Evolutionary conservation across 64 coral and sea anemone genomes (phyloP), one percentile per base, ranked within the genome.

Genomic region (Stichodactyla helianthus): DNA sequence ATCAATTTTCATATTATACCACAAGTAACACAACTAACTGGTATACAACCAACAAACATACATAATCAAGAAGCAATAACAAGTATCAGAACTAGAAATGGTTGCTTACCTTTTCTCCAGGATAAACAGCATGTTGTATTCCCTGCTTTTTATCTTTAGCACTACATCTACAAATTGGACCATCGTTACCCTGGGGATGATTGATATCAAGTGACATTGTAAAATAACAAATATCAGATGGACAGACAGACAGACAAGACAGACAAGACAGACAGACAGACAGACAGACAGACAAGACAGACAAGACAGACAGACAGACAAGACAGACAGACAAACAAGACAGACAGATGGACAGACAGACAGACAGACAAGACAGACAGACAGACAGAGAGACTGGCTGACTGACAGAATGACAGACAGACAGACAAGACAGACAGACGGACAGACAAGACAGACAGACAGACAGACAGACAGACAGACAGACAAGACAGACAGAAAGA

Each of bases 61-160:
- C 1, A 44, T 44, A 44, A 44, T 44, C 35, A 44, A 44, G 35
- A 44, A 44, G 35, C 35, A 44, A 44, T 44, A 44, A 58, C 14
- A 58, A 58, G 55, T 58, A 11, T 58, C 55, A 58, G 55, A 15
- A 9, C 14, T 58, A 15, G 13, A 20, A 20, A 26, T 10, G 6
- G 8, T 71, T 51, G 78, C 82, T 79, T 86, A 99, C 97, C 88
- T 87, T 86, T 92, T 99, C 97, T 83, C 91, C 88, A 61, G 97
- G 93, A 79, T 99, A 99, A 50, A 99, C 54, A 76, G 87, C 83
- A 88, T 99, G 97, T 20, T 82, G 84, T 52, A 99, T 99, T 90
- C 97, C 93, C 80, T 85, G 91, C n/a, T 85, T 52, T 44, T 53
- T 95, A 57, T 99, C 97, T 80, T 82, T 70, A 26, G 83, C 61